Evolutionary conservation across 2,888 invertebrate genomes (phyloP).

Genomic region (Orchesella flavescens): DNA sequence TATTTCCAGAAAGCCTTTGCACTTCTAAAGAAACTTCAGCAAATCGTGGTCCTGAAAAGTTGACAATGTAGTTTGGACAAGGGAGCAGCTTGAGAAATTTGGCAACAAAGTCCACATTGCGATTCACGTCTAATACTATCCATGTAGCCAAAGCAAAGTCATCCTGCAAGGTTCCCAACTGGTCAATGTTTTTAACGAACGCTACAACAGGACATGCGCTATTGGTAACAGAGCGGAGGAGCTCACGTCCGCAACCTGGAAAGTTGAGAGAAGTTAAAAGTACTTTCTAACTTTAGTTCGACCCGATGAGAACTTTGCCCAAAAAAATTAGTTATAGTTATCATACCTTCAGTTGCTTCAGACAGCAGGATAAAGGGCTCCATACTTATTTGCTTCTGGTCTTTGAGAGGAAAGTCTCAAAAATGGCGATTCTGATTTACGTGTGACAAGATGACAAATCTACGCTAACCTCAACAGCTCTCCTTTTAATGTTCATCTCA

Average conservation of each 20-base stretch:
- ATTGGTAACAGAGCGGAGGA: constrained; percentile 9
- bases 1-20: neutral
- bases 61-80: constrained; percentile 38
- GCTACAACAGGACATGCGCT: constrained; percentile 17
- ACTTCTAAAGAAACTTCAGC: neutral
- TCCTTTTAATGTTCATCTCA: no score
- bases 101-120: constrained; percentile 11
- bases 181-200: constrained; percentile 31
- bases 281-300: no score
- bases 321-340: neutral
- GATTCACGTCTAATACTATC: constrained; percentile 40
- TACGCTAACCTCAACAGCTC: no score
- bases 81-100: constrained; percentile 30
- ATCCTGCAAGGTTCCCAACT: neutral
- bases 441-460: no score
- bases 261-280: constrained; percentile 1
- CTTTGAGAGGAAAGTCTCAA: no score
- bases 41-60: constrained; percentile 35
- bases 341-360: constrained; percentile 14
- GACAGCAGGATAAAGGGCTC: constrained; percentile 18
- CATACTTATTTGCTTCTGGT: neutral
- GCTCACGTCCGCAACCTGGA: constrained; percentile 34
- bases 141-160: constrained; percentile 31
- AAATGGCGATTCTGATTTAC: neutral
- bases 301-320: no score